phyloP scores from a whole-genome alignment of 2,797 vertebrate species.

The Mionectes olivaceus region DNA sequence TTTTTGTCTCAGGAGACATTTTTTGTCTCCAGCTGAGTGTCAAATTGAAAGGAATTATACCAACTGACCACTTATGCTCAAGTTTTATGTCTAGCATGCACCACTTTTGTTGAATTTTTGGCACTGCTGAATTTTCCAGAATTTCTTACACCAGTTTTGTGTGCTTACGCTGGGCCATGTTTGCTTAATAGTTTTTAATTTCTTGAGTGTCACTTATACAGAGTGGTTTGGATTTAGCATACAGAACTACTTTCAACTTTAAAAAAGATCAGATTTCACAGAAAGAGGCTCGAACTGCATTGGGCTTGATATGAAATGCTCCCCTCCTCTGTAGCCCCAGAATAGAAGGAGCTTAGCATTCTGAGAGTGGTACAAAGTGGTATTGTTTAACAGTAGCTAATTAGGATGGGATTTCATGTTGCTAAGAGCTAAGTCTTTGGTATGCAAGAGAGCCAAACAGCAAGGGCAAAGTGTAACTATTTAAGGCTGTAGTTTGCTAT shows the following conservation, averaged over 20 bases:
- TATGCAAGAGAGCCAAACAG: constrained; percentile 60
- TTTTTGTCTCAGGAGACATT: background rate
- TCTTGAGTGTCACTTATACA: background rate
- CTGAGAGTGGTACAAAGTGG: constrained; percentile 71
- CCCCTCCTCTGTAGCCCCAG: constrained; percentile 31
- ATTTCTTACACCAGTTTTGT: background rate
- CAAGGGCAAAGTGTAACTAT: constrained; percentile 66
- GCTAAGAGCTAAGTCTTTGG: constrained; percentile 73
- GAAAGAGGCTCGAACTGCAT: background rate
- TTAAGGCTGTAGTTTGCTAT: constrained; percentile 63
- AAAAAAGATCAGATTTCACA: background rate
- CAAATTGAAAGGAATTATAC: background rate
- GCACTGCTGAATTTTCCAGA: background rate
- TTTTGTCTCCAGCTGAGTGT: background rate
- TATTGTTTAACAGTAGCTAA: constrained; percentile 76
- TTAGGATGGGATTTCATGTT: constrained; percentile 76
- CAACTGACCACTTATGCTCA: background rate
- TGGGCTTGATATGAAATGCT: background rate
- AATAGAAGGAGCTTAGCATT: constrained; percentile 59
- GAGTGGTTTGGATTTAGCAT: background rate
- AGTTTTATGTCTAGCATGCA: background rate
- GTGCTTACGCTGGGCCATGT: background rate
- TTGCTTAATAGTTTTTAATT: background rate
- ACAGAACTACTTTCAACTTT: background rate
- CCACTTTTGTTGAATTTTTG: background rate